Evolutionary conservation across 2,888 invertebrate genomes (phyloP).

Genomic region (Diaprepes abbreviatus): DNA sequence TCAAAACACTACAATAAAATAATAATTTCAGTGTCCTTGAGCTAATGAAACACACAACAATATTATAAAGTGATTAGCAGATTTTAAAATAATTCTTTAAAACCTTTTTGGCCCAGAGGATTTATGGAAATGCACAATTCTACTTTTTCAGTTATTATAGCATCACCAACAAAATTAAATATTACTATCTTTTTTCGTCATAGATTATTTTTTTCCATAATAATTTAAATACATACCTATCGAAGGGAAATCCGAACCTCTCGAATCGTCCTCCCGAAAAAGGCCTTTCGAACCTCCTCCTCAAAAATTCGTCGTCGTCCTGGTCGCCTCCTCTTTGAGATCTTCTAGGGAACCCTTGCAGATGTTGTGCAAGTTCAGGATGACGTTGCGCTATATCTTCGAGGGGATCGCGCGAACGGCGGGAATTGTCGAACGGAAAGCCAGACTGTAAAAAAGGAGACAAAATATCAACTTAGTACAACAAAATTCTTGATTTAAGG

Average conservation of each 20-base stretch:
- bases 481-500: too few species aligned
- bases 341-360: slow-evolving; percentile 65
- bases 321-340: slow-evolving; percentile 66
- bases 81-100: too few species aligned
- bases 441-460: slow-evolving; percentile 69
- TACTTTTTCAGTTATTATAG: too few species aligned
- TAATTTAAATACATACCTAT: slow-evolving; percentile 56
- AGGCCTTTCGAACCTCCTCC: slow-evolving; percentile 61
- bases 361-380: slow-evolving; percentile 81
- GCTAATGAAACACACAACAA: too few species aligned
- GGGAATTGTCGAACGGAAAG: slow-evolving; percentile 77
- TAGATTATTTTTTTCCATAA: too few species aligned
- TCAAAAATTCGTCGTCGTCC: slow-evolving; percentile 68
- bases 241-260: slow-evolving; percentile 63
- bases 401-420: slow-evolving; percentile 72
- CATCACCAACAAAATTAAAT: too few species aligned
- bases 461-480: background rate
- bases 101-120: too few species aligned
- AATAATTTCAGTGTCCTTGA: too few species aligned
- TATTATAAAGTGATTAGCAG: too few species aligned
- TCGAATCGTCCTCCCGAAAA: slow-evolving; percentile 64
- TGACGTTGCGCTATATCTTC: slow-evolving; percentile 80
- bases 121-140: too few species aligned
- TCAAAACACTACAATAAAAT: too few species aligned
- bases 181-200: too few species aligned